Evolutionary conservation across 2,888 invertebrate genomes (phyloP).

Genomic region (Criorhina ranunculi): DNA sequence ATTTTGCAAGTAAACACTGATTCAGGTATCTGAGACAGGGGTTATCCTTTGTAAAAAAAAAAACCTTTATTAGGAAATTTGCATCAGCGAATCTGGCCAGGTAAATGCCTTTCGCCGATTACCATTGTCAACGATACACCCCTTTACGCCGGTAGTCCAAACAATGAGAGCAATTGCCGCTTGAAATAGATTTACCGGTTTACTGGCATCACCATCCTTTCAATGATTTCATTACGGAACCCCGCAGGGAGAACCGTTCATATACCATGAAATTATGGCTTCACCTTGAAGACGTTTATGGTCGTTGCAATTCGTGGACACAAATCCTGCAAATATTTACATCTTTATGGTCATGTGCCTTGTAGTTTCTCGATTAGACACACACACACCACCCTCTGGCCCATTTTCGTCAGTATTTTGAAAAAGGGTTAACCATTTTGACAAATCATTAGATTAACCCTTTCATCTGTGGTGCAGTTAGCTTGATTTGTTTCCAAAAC

Average conservation of each 20-base stretch:
- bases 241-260: constrained; percentile 6
- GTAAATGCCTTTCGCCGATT: constrained; percentile 41
- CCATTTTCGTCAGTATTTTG: constrained; percentile 36
- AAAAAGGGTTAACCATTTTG: constrained; percentile 79
- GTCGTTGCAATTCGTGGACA: constrained; percentile 17
- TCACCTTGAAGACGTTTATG: constrained; percentile 60
- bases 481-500: constrained; percentile 73
- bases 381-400: constrained; percentile 33
- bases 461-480: constrained; percentile 70
- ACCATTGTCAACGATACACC: constrained; percentile 68
- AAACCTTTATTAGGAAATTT: constrained; percentile 50
- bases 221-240: constrained; percentile 31
- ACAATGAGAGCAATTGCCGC: constrained; percentile 64
- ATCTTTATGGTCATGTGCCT: constrained; percentile 63
- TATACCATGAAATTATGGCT: constrained; percentile 20
- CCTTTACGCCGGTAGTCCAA: constrained; percentile 71
- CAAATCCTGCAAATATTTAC: constrained; percentile 63
- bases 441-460: constrained; percentile 84
- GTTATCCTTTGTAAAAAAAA: constrained; percentile 6
- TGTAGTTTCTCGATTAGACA: constrained; percentile 42
- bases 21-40: constrained; percentile 23
- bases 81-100: constrained; percentile 47
- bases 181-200: constrained; percentile 50
- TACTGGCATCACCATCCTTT: constrained; percentile 49
- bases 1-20: constrained; percentile 66